phyloP scores from a whole-genome alignment of 2,113 vertebrate genomes.

The Struthidea cinerea region DNA sequence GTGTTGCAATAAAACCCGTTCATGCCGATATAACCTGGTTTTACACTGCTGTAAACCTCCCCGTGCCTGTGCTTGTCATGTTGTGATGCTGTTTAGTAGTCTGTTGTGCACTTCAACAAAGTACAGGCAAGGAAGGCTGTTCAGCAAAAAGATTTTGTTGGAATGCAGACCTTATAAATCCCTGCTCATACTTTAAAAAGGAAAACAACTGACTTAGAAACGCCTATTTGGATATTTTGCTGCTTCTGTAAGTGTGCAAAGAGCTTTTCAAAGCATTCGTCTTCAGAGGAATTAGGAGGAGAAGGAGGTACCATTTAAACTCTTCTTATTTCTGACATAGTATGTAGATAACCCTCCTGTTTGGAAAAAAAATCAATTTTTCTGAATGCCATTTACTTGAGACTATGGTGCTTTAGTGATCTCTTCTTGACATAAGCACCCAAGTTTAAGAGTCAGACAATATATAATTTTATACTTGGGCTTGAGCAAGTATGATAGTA shows the following conservation, averaged over 20 bases:
- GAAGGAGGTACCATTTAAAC: not conserved
- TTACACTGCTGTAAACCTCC: not conserved
- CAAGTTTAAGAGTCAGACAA: slow-evolving; percentile 3
- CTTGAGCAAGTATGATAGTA: not conserved
- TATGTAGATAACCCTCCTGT: not conserved
- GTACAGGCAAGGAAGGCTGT: not conserved
- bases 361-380: slow-evolving; percentile 18
- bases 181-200: not conserved
- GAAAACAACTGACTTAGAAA: not conserved
- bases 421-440: not conserved
- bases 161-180: not conserved
- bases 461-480: not conserved
- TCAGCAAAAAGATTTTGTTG: not conserved
- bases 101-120: not conserved
- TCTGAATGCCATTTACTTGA: not conserved
- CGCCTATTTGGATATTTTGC: not conserved
- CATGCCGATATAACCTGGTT: not conserved
- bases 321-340: not conserved
- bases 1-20: not conserved
- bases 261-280: not conserved
- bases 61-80: not conserved
- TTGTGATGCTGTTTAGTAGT: not conserved
- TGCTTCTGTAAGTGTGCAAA: not conserved
- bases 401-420: not conserved
- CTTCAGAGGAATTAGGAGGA: not conserved